Evolutionary conservation across 2,888 invertebrate species (phyloP), one percentile per base, ranked within the genome.

Genomic region (Cheilosia variabilis): DNA sequence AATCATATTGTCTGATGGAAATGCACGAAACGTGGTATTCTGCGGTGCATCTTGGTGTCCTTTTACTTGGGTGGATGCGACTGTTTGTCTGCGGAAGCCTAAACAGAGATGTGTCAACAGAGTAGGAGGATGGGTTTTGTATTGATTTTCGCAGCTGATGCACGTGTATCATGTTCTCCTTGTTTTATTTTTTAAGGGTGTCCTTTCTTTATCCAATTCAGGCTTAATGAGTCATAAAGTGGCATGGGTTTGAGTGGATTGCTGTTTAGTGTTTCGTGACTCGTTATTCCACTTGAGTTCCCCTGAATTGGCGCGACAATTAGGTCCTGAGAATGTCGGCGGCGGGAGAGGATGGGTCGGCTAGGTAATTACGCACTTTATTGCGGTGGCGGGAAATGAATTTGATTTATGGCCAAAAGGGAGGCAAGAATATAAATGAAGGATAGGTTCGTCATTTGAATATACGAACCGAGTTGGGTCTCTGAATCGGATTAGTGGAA

Each of bases 1-100:
- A 84, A 84, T 84, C 72, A 69, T 19, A 71, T 71, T 71, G 84
- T 84, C 75, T 80, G 68, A 58, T 68, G 47, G 58, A 72, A 62
- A 52, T 80, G 78, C 65, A 75, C 75, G 50, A 73, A 47, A 65
- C 65, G 65, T 68, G 27, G 57, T 34, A 19, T 62, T 45, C 15
- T 52, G 13, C 53, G 19, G 9, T 43, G 31, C 47, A 17, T 65
- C 41, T 7, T 37, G 13, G 37, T 31, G 9, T 27, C 22, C 24
- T 43, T 47, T n/a, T 1, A 27, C 43, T 22, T 53, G 37, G 15
- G 7, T 27, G 34, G 1, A 17, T 34, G 22, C 4, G 60, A 13
- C 17, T 17, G 50, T 19, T 24, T 52, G 24, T 22, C 15, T 52
- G 52, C 24, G 22, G 22, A 22, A 7, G 17, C 41, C 31, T 41